Evolutionary conservation across 2,888 invertebrate species (phyloP).

Genomic region (Eupithecia inturbata): DNA sequence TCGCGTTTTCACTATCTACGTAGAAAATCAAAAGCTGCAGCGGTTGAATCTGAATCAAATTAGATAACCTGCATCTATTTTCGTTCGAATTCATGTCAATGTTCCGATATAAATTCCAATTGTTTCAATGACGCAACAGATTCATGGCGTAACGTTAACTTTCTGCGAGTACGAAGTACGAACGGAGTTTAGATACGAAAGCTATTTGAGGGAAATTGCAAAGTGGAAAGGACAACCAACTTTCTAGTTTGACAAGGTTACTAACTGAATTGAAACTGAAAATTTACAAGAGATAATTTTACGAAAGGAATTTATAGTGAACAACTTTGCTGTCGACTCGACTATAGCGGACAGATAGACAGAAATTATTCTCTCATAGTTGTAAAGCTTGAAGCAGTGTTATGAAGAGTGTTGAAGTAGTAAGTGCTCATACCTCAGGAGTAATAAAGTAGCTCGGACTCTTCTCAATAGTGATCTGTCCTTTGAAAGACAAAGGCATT

Average conservation of each 20-base stretch:
- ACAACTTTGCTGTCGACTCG: neutral
- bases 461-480: slow-evolving; percentile 98
- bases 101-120: slow-evolving; percentile 36
- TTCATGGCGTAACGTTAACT: slow-evolving; percentile 45
- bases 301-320: slow-evolving; percentile 5
- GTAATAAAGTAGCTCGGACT: slow-evolving; percentile 99
- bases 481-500: slow-evolving; percentile 96
- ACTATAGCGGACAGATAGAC: neutral
- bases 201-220: slow-evolving; percentile 37
- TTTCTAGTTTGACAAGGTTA: slow-evolving; percentile 4
- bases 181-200: slow-evolving; percentile 31
- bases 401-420: too few species aligned
- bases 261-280: neutral
- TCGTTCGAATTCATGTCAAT: slow-evolving; percentile 34
- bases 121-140: slow-evolving; percentile 41
- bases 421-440: slow-evolving; percentile 88
- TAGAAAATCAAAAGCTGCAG: slow-evolving; percentile 29
- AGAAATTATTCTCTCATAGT: slow-evolving; percentile 5
- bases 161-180: slow-evolving; percentile 34
- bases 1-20: slow-evolving; percentile 26
- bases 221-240: slow-evolving; percentile 32
- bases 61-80: slow-evolving; percentile 42
- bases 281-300: slow-evolving; percentile 6
- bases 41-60: slow-evolving; percentile 25
- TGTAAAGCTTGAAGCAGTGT: neutral